Evolutionary conservation across 2,888 invertebrate genomes (phyloP).

Genomic region (Dryobotodes eremita): DNA sequence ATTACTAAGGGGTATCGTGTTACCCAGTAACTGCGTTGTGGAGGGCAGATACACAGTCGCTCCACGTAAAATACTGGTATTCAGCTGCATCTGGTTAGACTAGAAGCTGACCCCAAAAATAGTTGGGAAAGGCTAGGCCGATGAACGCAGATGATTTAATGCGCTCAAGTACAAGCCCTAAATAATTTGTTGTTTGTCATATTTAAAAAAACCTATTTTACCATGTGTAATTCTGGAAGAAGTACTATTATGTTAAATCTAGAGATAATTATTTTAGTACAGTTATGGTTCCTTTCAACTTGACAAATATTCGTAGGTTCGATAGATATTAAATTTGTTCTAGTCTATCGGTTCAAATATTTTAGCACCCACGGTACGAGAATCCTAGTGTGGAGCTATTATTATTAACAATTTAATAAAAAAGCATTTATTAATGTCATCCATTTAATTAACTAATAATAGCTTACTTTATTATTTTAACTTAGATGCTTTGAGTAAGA

Average conservation of each 20-base stretch:
- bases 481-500: not conserved
- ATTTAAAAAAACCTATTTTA: not conserved
- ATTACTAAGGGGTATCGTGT: not conserved
- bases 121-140: not conserved
- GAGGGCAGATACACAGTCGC: not conserved
- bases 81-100: not conserved
- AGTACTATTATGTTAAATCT: not conserved
- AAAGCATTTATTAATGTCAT: not conserved
- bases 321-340: not conserved
- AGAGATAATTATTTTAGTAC: not conserved
- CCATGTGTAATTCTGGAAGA: not conserved
- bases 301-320: not conserved
- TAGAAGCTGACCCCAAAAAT: not conserved
- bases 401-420: not conserved
- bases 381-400: slow-evolving; percentile 25
- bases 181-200: not conserved
- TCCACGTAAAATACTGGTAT: not conserved
- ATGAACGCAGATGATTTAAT: not conserved
- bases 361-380: slow-evolving; percentile 18
- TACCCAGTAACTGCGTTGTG: not conserved
- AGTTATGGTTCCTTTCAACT: not conserved
- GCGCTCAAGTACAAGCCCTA: not conserved
- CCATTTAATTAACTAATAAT: not conserved
- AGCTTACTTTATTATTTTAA: not conserved
- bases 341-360: not conserved